Conservation (phyloP, 2,113 vertebrate species). For the Crypturellus undulatus region DNA sequence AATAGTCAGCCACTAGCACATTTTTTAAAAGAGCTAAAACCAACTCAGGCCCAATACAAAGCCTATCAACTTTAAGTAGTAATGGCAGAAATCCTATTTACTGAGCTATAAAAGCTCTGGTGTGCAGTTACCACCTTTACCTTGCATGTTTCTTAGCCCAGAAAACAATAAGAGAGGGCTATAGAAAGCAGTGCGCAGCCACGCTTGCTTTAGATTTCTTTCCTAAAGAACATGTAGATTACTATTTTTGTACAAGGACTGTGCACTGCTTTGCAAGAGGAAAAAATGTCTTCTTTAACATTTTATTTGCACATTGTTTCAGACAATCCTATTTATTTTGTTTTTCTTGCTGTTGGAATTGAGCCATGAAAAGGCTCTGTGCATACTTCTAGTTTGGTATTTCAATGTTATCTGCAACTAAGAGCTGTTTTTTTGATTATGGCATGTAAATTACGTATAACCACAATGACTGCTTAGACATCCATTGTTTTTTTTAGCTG, state of each 20-base stretch:
- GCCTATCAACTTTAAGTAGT: neutral
- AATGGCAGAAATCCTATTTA: neutral
- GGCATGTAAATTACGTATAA: neutral
- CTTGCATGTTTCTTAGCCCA: neutral
- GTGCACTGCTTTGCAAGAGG: neutral
- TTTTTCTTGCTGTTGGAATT: conserved; percentile 25
- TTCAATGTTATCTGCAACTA: neutral
- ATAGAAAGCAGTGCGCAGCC: neutral
- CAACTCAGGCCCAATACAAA: neutral
- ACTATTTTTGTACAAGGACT: neutral
- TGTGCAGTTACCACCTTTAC: neutral
- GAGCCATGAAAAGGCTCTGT: neutral
- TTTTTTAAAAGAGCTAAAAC: neutral
- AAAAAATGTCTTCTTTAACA: neutral
- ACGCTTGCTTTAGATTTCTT: neutral
- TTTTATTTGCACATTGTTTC: neutral
- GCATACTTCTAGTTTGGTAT: neutral
- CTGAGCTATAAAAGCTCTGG: neutral
- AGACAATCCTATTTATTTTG: neutral
- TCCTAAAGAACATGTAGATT: neutral
- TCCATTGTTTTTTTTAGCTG: conserved; percentile 11
- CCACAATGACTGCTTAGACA: neutral
- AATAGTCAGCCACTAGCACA: neutral
- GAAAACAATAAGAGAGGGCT: neutral
- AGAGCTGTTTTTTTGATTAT: neutral